Evolutionary conservation across 2,888 invertebrate genomes (phyloP).

Genomic region (Deroplatys truncata): DNA sequence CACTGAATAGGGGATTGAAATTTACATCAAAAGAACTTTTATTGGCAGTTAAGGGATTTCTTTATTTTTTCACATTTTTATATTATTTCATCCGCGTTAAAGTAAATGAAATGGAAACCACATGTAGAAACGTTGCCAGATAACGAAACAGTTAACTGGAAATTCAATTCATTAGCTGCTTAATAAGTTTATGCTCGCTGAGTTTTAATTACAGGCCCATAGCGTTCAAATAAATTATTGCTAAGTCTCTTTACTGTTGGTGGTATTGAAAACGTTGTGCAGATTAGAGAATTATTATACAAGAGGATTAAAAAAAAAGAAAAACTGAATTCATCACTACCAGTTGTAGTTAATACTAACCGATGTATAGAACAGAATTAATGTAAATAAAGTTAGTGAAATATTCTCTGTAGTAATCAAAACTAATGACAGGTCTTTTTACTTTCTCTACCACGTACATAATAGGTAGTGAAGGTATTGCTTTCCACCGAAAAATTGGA

Average conservation of each 20-base stretch:
- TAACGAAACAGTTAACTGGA: neutral
- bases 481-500: too few relatives aligned
- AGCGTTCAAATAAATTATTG: neutral
- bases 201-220: neutral
- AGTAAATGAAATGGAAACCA: neutral
- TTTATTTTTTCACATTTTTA: neutral
- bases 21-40: neutral
- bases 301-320: too few relatives aligned
- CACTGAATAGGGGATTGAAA: neutral
- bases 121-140: neutral
- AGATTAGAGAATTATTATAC: neutral
- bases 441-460: too few relatives aligned
- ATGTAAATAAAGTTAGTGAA: too few relatives aligned
- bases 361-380: too few relatives aligned
- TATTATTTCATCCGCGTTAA: neutral
- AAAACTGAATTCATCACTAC: too few relatives aligned
- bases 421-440: too few relatives aligned
- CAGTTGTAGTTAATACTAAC: too few relatives aligned
- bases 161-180: neutral
- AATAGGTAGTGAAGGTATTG: too few relatives aligned
- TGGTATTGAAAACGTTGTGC: neutral
- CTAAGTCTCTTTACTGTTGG: neutral
- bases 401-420: too few relatives aligned
- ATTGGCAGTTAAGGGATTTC: neutral
- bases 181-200: neutral